Evolutionary conservation across 1,140 invertebrate species (phyloP), one percentile per base, ranked within the genome.

Genomic region (Zophobas morio): DNA sequence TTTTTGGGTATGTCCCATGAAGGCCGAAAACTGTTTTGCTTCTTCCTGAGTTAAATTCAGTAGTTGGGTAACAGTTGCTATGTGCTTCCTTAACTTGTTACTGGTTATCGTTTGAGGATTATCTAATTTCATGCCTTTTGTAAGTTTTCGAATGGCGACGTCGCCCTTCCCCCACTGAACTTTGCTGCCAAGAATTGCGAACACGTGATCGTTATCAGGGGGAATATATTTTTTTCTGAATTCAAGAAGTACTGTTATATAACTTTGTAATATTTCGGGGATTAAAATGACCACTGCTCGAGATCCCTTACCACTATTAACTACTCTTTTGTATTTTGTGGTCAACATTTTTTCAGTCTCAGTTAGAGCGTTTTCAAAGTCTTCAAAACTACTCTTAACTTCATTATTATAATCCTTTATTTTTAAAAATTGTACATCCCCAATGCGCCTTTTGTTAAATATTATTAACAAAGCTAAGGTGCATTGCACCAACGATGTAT

Each of bases 371-470:
- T 75, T 56, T 78, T 81, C 71, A 81, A 82, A 81, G 73, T 82
- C 81, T 42, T 39, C 75, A 71, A 51, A 75, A 66, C 80, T 70
- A 40, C 34, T 78, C 72, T 51, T 77, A 42, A n/a, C 53, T 3
- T 81, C 63, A 6, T 66, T 78, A 6, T 72, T 36, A 35, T 82
- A 82, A 56, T 81, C 78, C 37, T 60, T 5, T 39, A 81, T 73
- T 81, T 82, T 82, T 37, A 82, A 57, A 76, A 47, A 82, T 51
- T 82, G 79, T 39, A 81, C 79, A 75, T 80, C 81, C 0, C 79
- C 81, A 73, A 81, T 82, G 36, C 80, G n/a, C 75, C 78, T 72
- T 76, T 80, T 76, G 46, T 81, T 81, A 74, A 82, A 82, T 37
- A 81, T 5, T 53, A 80, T 80, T 54, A 81, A 39, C 53, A 81